Base-by-base conservation (phyloP, 2,113 vertebrate species). In the Larimichthys crocea region DNA sequence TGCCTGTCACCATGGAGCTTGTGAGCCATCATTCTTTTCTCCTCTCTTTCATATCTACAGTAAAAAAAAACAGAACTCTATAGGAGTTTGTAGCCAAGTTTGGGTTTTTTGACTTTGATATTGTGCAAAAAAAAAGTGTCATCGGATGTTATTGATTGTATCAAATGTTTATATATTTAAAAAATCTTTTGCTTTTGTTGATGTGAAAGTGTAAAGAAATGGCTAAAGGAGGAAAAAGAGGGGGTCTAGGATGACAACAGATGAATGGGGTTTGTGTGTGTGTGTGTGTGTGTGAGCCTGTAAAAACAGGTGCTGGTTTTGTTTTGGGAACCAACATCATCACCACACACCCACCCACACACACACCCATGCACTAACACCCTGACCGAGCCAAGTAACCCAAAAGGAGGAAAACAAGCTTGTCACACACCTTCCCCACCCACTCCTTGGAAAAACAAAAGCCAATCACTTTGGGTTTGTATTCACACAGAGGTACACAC, bases 271-370 rank as follows among this genome's bases (percentile, higher is more conserved):
- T 85, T 66, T 87, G 90, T 87, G 71, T 63, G 68, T 26, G 40
- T 46, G 10, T 44, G 29, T 31, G 71, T 63, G 68, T 24, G 40
- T 46, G 10, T 9, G 35, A 63, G 84, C 65, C 64, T 84, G 76
- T 75, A 84, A 90, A 89, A 87, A 90, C 91, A 92, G 91, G 87
- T 90, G 89, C 90, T 56, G 82, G 81, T 79, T 91, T 92, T 87
- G 85, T 84, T 92, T 91, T 88, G 73, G 77, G 78, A 89, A 84
- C 79, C 72, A 87, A 86, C 89, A 86, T 85, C 80, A 67, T 81
- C 80, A 68, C 57, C 67, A 35, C 24, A 49, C 74, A 78, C 68
- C 74, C 70, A 55, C 76, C 31, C 78, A 22, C 77, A 42, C 77
- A 31, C 29, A 44, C 52, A 60, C 68, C 35, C 35, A 70, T 20